Base-by-base conservation (phyloP, 2,888 invertebrate species). In the Archips crataeganus region DNA sequence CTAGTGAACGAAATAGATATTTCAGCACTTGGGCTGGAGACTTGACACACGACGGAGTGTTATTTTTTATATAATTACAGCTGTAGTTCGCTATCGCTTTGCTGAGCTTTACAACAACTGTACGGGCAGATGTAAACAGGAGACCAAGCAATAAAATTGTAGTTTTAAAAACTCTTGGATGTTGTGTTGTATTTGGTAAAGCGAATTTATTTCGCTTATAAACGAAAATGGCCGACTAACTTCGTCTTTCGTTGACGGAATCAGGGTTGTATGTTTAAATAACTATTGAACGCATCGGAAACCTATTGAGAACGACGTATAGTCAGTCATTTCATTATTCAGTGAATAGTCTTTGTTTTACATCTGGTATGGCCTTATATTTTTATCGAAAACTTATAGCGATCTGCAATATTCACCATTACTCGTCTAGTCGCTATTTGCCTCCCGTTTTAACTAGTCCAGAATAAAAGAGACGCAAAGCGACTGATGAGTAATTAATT, bases 71-170 rank as follows among this genome's bases (percentile, higher is more conserved):
- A 57, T 57, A 11, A 57, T 57, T 57, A 57, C 62, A 42, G 13
- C 42, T 45, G 42, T 61, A 15, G 9, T 62, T 23, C 32, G 47
- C 23, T 45, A 45, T 34, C 60, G 34, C 51, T 36, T 65, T 10
- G 34, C 34, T 51, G 32, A 34, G 32, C 47, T 23, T 64, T 36
- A 51, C 45, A 63, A 47, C 32, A 63, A 47, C 32, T 57, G 23
- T 57, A 57, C 57, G 32, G 57, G 32, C 54, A 23, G 15, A 51
- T 54, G 54, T 60, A 51, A 61, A 39, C 39, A 39, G 23, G 34
- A 64, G 47, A 51, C 51, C 32, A 65, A 65, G 65, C 65, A 65
- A 65, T 65, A 65, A 65, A 65, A 51, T 65, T 5, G 45, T 63
- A 32, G 62, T 54, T 57, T 32, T 11, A 57, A 63, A 42, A 51